phyloP scores from a whole-genome alignment of 2,797 vertebrate species.

The Smutsia gigantea region DNA sequence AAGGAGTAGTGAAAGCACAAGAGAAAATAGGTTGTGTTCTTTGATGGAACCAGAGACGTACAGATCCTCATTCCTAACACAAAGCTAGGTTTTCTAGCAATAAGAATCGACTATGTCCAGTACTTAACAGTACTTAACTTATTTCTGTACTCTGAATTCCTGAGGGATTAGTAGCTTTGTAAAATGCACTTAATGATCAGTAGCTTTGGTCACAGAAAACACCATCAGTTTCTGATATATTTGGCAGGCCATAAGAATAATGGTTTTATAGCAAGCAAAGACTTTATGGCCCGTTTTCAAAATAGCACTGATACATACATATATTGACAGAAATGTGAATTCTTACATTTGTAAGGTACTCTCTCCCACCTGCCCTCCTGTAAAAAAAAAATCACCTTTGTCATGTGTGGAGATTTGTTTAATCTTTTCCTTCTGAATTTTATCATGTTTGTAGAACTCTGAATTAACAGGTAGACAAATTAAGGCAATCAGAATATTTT shows the following conservation, averaged over 20 bases:
- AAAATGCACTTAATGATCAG: slow-evolving; percentile 42
- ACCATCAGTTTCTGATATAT: slow-evolving; percentile 27
- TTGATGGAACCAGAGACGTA: slow-evolving; percentile 26
- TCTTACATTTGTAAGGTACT: slow-evolving; percentile 57
- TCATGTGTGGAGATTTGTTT: slow-evolving; percentile 55
- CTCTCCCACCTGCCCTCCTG: background rate
- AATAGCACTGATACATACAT: background rate
- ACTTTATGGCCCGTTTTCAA: slow-evolving; percentile 60
- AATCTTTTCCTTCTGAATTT: slow-evolving; percentile 55
- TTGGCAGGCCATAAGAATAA: background rate
- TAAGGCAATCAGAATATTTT: slow-evolving; percentile 66
- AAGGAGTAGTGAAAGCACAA: slow-evolving; percentile 61
- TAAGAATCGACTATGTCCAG: slow-evolving; percentile 40
- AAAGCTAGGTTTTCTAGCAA: slow-evolving; percentile 56
- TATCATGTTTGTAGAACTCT: slow-evolving; percentile 59
- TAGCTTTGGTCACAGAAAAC: slow-evolving; percentile 39
- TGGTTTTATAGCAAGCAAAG: slow-evolving; percentile 54
- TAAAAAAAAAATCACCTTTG: slow-evolving; percentile 47
- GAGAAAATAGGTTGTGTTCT: slow-evolving; percentile 5
- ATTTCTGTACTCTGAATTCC: slow-evolving; percentile 50
- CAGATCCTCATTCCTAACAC: slow-evolving; percentile 27
- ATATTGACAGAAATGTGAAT: slow-evolving; percentile 71
- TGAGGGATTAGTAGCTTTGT: slow-evolving; percentile 60
- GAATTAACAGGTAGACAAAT: slow-evolving; percentile 46
- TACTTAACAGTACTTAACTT: slow-evolving; percentile 28